Percentiles rank a stretch among this genome's conserved stretches.
Conservation (phyloP, 2,797 vertebrate genomes). For the Eutrigla gurnardus region DNA sequence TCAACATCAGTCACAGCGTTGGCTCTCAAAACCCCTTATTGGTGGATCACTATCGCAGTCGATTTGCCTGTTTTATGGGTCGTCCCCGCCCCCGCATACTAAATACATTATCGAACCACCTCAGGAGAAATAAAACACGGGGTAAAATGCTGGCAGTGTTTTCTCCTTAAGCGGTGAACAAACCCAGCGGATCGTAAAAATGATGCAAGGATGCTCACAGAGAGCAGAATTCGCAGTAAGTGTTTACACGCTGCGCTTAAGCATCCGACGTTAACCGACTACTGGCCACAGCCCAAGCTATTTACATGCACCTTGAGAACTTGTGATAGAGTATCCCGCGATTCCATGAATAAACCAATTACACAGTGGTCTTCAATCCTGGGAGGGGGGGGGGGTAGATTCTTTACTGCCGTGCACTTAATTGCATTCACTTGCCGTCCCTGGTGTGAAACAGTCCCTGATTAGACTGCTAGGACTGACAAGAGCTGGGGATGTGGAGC, state of each 20-base stretch:
- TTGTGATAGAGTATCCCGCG: slow-evolving; percentile 56
- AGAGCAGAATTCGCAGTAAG: slow-evolving; percentile 46
- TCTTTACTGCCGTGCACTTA: slow-evolving; percentile 52
- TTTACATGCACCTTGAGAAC: slow-evolving; percentile 69
- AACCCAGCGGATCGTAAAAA: slow-evolving; percentile 63
- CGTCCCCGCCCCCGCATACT: slow-evolving; percentile 55
- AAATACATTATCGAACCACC: slow-evolving; percentile 58
- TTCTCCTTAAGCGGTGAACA: slow-evolving; percentile 59
- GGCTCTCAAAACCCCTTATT: slow-evolving; percentile 15
- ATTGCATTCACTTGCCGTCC: slow-evolving; percentile 56
- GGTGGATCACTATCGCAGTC: slow-evolving; percentile 18
- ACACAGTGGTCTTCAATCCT: slow-evolving; percentile 61
- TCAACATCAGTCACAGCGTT: background rate
- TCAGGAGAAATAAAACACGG: slow-evolving; percentile 61
- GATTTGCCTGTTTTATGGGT: slow-evolving; percentile 64
- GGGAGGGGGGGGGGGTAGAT: slow-evolving; percentile 32
- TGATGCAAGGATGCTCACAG: slow-evolving; percentile 52
- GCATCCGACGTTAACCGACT: slow-evolving; percentile 33
- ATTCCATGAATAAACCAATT: slow-evolving; percentile 71
- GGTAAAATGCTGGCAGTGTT: slow-evolving; percentile 60
- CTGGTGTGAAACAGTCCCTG: slow-evolving; percentile 54
- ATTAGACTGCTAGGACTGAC: slow-evolving; percentile 53
- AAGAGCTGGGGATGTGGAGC: slow-evolving; percentile 19
- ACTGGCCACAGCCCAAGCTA: slow-evolving; percentile 36
- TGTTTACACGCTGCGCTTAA: slow-evolving; percentile 45